Conservation (phyloP, 2,888 invertebrate genomes). For the Aromia moschata region DNA sequence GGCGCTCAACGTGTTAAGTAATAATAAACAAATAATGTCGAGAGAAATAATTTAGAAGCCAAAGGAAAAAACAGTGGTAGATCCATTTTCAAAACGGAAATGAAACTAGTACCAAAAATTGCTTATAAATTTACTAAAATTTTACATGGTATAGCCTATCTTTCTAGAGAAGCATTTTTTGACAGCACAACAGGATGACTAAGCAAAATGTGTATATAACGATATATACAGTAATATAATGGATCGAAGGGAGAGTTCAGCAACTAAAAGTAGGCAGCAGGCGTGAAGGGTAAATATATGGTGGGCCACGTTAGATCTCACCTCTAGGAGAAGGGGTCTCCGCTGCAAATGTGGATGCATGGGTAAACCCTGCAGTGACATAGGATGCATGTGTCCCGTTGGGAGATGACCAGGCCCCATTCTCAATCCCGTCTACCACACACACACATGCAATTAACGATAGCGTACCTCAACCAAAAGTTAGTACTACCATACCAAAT, state of each 20-base stretch:
- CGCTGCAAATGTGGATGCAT: slow-evolving; percentile 62
- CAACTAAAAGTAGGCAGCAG: slow-evolving; percentile 21
- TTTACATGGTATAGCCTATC: no score
- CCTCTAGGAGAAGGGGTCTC: slow-evolving; percentile 87
- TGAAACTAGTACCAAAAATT: no score
- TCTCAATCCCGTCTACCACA: slow-evolving; percentile 64
- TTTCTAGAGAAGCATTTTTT: no score
- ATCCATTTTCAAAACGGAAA: no score
- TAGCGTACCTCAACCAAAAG: slow-evolving; percentile 61
- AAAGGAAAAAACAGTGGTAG: no score
- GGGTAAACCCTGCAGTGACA: slow-evolving; percentile 64
- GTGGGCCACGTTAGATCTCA: slow-evolving; percentile 65
- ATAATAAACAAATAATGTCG: no score
- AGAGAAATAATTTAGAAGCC: no score
- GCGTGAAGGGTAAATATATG: slow-evolving; percentile 33
- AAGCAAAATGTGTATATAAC: no score
- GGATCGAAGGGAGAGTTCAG: background rate
- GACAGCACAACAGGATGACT: no score
- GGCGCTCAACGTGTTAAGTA: no score
- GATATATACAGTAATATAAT: no score
- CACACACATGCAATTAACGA: slow-evolving; percentile 65
- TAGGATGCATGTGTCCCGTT: slow-evolving; percentile 60
- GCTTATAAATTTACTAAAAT: no score
- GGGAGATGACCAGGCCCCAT: slow-evolving; percentile 63
- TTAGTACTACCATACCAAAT: slow-evolving; percentile 23